Evolutionary conservation across 2,113 vertebrate genomes (phyloP), one percentile per base, ranked within the genome.

Genomic region (Phyllostomus hastatus): DNA sequence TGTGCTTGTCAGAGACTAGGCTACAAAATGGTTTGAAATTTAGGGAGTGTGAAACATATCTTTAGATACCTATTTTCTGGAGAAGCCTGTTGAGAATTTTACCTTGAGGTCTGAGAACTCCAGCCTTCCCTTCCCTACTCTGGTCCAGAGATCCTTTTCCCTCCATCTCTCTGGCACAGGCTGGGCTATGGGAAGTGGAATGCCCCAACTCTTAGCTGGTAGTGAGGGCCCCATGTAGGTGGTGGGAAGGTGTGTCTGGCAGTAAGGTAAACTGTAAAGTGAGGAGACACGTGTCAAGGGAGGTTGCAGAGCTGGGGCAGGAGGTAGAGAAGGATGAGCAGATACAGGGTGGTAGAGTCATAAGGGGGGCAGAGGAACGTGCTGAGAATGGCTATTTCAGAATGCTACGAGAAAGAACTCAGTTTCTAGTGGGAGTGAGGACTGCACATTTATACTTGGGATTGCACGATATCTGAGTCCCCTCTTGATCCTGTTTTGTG

Each of bases 131-230:
- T 72, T 41, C 24, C 43, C 38, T 28, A 2, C 46, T 24, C 31
- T 38, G 48, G 16, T 3, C 38, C n/a, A 7, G 26, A 54, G 10
- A 31, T 10, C 52, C 61, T 33, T 33, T 64, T 20, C 28, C 26
- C 10, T 20, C 38, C 19, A 4, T 46, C 15, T 67, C 31, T 67
- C 48, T 8, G 11, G 48, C 20, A 10, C 3, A 1, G 50, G 80
- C 46, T 26, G 43, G 38, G 72, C 0, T 0, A 0, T 2, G n/a
- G 10, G 24, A 48, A 43, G 33, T 26, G 75, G 57, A 33, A 24
- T 16, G 15, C 20, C 59, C 11, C 5, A 4, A 19, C 41, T n/a
- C n/a, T 72, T 26, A 26, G 66, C 20, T 4, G 0, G 19, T 43
- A 35, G 57, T 10, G 33, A 19, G 10, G 20, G 54, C 3, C 35